These are phyloP conservation scores for Istiophorus platypterus DNA, from an alignment of 2,113 vertebrate genomes.

Conservation along the genomic window DNA sequence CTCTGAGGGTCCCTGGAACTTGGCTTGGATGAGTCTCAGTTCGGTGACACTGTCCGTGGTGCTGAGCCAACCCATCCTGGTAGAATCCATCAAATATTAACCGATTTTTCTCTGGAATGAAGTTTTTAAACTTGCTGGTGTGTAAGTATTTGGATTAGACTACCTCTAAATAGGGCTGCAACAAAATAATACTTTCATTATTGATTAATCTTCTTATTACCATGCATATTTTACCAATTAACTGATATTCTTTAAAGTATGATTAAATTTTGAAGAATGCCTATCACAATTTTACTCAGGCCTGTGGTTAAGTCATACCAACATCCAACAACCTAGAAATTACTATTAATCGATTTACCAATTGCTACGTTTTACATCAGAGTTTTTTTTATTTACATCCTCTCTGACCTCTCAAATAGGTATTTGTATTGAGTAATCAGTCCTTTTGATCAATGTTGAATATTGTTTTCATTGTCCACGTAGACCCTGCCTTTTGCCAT, in stretches of 20 bases:
- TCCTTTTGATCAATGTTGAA: too few species aligned
- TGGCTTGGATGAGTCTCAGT: background rate
- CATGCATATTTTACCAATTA: too few species aligned
- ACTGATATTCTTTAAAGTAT: too few species aligned
- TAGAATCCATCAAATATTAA: background rate
- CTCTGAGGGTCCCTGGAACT: background rate
- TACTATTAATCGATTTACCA: background rate
- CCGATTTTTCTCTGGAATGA: too few species aligned
- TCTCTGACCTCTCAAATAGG: too few species aligned
- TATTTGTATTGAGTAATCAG: too few species aligned
- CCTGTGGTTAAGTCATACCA: background rate
- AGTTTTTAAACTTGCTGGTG: background rate
- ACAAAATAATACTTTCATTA: background rate
- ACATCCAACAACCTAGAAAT: background rate
- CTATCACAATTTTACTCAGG: too few species aligned
- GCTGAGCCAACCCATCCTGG: background rate
- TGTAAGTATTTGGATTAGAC: background rate
- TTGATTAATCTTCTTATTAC: background rate
- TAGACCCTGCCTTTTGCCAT: too few species aligned
- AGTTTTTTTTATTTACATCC: too few species aligned
- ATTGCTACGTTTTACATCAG: background rate
- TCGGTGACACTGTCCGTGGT: slow-evolving; percentile 1
- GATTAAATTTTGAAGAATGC: too few species aligned
- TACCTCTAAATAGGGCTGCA: background rate
- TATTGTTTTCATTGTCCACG: too few species aligned